Evolutionary conservation across 2,113 vertebrate species (phyloP), one percentile per base, ranked within the genome.

Genomic region (Scomber colias): DNA sequence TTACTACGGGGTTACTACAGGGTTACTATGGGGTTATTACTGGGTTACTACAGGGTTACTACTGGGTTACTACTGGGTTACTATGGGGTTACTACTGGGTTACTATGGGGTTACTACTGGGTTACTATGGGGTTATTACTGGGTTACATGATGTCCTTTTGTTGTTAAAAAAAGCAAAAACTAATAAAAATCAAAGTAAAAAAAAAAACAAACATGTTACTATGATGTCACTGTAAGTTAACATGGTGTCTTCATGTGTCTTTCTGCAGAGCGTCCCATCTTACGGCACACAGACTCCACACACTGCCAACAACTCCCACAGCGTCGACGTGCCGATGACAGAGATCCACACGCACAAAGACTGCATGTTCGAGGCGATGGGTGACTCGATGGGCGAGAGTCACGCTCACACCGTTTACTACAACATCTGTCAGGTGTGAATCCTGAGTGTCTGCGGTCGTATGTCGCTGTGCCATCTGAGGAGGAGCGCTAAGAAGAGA

Each of bases 401-500:
- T 14, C 90, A 92, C 0, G 89, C 87, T 1, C 93, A 94, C 13
- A 95, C 92, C 7, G 90, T 94, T 59, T 96, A 95, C 45, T 97
- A 96, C 13, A 96, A 95, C 91, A 94, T 97, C 90, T 97, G 96
- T 12, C 96, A 96, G 90, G 96, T 95, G 57, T 95, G 3, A 8
- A 51, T 24, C 44, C 5, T 1, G 53, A 35, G 35, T n/a, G 50
- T 5, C 24, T 62, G 45, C 15, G 3, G 13, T 0, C 19, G 21
- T 9, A n/a, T 11, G 30, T n/a, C 62, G 44, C 3, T 0, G 75
- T 73, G 77, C 66, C 82, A 66, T 62, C 70, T 61, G 67, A 79
- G 7, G 46, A n/a, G 56, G 53, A 61, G 10, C 10, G 5, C 30
- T 14, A 4, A 12, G 56, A 64, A 24, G 27, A 59, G 30, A 21